Evolutionary conservation across 2,113 vertebrate species (phyloP), one percentile per base, ranked within the genome.

Genomic region (Sakesphorus luctuosus): DNA sequence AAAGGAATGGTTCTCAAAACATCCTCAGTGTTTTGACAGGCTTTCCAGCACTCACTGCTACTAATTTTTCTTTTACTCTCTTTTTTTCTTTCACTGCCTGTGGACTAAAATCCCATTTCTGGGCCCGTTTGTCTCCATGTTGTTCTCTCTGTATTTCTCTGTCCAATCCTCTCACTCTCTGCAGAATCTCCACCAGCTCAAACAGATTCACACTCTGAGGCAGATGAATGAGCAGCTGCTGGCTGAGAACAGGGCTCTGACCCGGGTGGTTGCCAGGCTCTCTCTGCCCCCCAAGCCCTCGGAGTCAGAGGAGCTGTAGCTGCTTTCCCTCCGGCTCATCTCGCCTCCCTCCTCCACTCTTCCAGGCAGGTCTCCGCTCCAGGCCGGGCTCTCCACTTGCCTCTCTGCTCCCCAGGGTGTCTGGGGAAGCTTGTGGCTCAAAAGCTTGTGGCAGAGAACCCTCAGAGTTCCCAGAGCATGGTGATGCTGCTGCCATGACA

Each of bases 201-300:
- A 98, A 97, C 99, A 99, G 98, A 98, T 98, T 97, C 98, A 98
- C 96, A 97, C 98, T 96, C 96, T 99, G 98, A 98, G 98, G 97
- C 98, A 98, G 98, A 97, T 98, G 97, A 99, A 99, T 96, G 98
- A 99, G 96, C 97, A 98, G 79, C 99, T 99, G 94, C 98, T 99
- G 98, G 98, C 98, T 89, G 99, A 99, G 97, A 99, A 99, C 97
- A 98, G 98, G 98, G 99, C 99, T 97, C 98, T 99, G 98, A 98
- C 99, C 95, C 98, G 98, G 44, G 98, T 99, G 44, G 98, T 99
- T 95, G 97, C 98, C 97, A 98, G 98, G 89, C 98, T 99, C 95
- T 98, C 99, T 71, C 98, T 98, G 96, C 98, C 98, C 84, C 36
- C 98, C 93, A 98, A 98, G 92, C 97, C 98, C 98, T 98, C 98